Conservation (phyloP, 2,888 invertebrate species). For the Cloeon dipterum region DNA sequence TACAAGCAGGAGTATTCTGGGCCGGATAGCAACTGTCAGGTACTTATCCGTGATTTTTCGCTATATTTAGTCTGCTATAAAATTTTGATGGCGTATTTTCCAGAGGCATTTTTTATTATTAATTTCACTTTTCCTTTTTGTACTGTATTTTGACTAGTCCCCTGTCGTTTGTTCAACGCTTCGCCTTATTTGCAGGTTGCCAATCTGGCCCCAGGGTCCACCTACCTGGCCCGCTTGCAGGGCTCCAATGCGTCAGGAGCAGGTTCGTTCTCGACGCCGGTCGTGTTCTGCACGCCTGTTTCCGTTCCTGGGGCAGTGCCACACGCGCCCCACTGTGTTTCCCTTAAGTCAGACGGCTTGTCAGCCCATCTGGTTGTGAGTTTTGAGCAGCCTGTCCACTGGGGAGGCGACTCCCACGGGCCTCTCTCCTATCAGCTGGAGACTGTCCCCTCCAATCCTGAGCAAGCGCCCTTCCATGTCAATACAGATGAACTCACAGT, state of each 20-base stretch:
- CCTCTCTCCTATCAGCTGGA: not conserved
- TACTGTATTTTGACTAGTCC: no score
- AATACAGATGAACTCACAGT: no score
- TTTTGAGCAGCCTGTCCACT: not conserved
- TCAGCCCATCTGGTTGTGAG: not conserved
- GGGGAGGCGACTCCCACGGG: not conserved
- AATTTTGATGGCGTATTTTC: no score
- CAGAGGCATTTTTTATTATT: no score
- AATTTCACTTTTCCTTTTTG: no score
- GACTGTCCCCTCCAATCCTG: no score
- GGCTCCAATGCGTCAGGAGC: not conserved
- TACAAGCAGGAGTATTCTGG: not conserved
- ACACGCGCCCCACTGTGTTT: not conserved
- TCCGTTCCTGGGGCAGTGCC: not conserved
- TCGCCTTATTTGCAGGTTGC: no score
- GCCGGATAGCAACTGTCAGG: not conserved
- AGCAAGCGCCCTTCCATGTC: no score
- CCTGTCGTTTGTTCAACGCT: no score
- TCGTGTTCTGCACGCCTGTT: not conserved
- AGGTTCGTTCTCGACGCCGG: not conserved
- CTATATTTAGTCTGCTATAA: no score
- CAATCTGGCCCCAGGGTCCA: not conserved
- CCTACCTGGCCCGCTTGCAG: not conserved
- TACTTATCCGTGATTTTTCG: no score
- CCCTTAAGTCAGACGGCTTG: not conserved